Base-by-base conservation (phyloP, 2,113 vertebrate genomes). In the Neolamprologus fasciatus region DNA sequence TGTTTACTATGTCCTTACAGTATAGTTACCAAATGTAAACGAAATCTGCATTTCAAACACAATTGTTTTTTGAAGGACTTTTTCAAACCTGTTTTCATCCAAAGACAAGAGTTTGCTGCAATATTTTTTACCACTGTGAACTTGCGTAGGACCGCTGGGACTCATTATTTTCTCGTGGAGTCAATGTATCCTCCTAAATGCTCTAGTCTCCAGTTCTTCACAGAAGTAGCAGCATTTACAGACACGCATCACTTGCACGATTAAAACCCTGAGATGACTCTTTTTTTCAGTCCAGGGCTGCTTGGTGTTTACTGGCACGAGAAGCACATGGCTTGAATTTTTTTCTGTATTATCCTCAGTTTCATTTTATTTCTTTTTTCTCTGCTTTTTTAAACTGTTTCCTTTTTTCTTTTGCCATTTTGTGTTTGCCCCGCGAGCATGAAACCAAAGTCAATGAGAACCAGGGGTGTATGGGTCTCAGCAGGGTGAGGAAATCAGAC, bases 361-460 rank as follows among this genome's bases (percentile, higher is more conserved):
- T 94, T 90, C 91, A 79, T 93, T 95, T 94, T 93, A 86, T 93
- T 93, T 91, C 90, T 80, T 82, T 93, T 92, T 80, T 86, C 50
- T 86, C 37, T 57, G 10, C 19, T 16, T 55, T 21, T 47, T 26
- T 42, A 14, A 26, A 23, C 53, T 55, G 51, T 78, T 84, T 68
- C 84, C 83, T 80, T 87, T 71, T 91, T 87, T 89, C 87, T 88
- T 40, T 93, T 94, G 55, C 91, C 87, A 90, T 92, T 93, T 92
- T 89, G 82, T 66, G 16, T 93, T 91, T 94, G 86, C 91, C 89
- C 92, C 42, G 79, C 81, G 33, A 95, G 91, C 92, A 92, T 95
- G 94, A 94, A 95, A 95, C 92, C 91, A 87, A 91, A 95, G 91
- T 95, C 94, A 92, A 93, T 94, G 91, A 93, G 93, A 95, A 93